Evolutionary conservation across 2,797 vertebrate species (phyloP).

Genomic region (Enteromius fasciolatus): DNA sequence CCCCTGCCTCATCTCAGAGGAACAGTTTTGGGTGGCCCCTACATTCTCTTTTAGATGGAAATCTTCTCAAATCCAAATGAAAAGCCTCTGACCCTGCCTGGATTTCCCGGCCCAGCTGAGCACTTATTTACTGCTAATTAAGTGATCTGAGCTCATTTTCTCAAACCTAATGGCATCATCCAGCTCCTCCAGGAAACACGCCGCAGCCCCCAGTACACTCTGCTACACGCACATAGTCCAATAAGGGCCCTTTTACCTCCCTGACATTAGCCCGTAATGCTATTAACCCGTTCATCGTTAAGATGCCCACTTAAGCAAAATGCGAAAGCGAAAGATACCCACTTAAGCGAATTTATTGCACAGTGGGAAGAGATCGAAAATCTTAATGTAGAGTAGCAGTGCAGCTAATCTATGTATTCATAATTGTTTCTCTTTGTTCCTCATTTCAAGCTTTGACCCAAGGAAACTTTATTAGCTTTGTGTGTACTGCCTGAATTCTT

Average conservation of each 20-base stretch:
- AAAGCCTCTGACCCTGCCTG: slow-evolving; percentile 44
- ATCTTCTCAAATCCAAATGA: slow-evolving; percentile 23
- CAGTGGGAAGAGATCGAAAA: slow-evolving; percentile 22
- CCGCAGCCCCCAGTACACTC: slow-evolving; percentile 26
- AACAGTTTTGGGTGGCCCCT: not conserved
- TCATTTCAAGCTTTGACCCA: slow-evolving; percentile 10
- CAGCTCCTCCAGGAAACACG: slow-evolving; percentile 35
- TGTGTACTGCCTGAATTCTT: not conserved
- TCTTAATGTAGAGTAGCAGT: slow-evolving; percentile 45
- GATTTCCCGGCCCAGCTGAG: slow-evolving; percentile 48
- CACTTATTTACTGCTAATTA: slow-evolving; percentile 61
- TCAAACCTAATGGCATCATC: slow-evolving; percentile 55
- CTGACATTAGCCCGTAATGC: slow-evolving; percentile 69
- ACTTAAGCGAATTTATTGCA: slow-evolving; percentile 44
- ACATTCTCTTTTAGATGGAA: slow-evolving; percentile 17
- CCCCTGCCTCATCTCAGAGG: not conserved
- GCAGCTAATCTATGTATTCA: slow-evolving; percentile 59
- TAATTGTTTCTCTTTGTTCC: slow-evolving; percentile 20
- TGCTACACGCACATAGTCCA: slow-evolving; percentile 4
- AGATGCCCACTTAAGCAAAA: slow-evolving; percentile 79
- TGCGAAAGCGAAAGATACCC: slow-evolving; percentile 52
- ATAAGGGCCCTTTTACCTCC: slow-evolving; percentile 44
- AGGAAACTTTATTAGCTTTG: not conserved
- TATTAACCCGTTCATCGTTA: slow-evolving; percentile 78
- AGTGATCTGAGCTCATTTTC: slow-evolving; percentile 46